Base-by-base conservation (phyloP, 2,113 vertebrate genomes). In the Zapus hudsonius region DNA sequence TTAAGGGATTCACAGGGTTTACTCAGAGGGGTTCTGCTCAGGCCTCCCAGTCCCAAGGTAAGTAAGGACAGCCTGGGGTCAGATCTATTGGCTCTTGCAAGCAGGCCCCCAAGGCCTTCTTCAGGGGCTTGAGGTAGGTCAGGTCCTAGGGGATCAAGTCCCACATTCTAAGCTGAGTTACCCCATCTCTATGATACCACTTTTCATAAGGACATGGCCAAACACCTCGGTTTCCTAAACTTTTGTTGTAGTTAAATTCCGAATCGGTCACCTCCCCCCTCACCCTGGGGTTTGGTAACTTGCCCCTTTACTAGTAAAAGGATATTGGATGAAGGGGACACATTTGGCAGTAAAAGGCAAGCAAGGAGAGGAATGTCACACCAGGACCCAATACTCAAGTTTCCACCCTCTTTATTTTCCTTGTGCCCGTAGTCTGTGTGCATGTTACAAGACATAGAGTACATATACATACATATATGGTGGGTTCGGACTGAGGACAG, bases 351-450 rank as follows among this genome's bases (percentile, higher is more conserved):
- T 84, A 87, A 91, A 94, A 95, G 61, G 73, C 19, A 3, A 94
- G 52, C 84, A 64, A 57, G 87, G 88, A 92, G 93, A 98, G 94
- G 89, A 98, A 98, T 15, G 33, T 96, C 96, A 97, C 94, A 96
- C 93, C 95, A 97, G 78, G 95, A 94, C 94, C 70, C 87, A 87
- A 96, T 90, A 95, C 85, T 96, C 90, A 97, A 96, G 84, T 98
- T 98, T 97, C 95, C 88, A 64, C 25, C 86, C 89, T 90, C 91
- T 98, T 98, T 98, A 98, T 98, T 98, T 97, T 97, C 94, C 87
- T 97, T 98, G 97, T 98, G 97, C 95, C 90, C 95, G 66, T 95
- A 93, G 86, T 97, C 97, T 97, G 95, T 97, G 93, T 97, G 96
- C 96, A 98, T 97, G 97, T 97, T 97, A 95, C 80, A n/a, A 63